These are phyloP conservation scores for Macrosoma leucophasiata DNA, from an alignment of 2,888 invertebrate species.

Conservation along the genomic window DNA sequence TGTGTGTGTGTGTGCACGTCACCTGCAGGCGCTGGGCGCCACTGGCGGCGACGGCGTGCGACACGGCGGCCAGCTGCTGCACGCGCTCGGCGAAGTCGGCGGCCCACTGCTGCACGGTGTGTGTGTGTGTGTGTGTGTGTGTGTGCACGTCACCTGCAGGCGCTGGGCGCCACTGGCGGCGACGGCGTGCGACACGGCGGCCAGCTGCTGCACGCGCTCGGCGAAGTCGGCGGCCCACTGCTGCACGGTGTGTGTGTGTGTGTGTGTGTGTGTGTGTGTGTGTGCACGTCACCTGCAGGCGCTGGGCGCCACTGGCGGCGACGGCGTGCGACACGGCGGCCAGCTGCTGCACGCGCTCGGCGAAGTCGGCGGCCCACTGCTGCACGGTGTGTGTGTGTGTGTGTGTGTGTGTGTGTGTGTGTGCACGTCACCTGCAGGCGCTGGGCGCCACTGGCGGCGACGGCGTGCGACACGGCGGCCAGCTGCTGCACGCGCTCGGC, in stretches of 20 bases:
- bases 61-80: constrained; percentile 88
- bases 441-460: constrained; percentile 90
- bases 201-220: constrained; percentile 93
- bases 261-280: too few species aligned
- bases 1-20: too few species aligned
- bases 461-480: constrained; percentile 82
- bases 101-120: constrained; percentile 97
- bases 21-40: constrained; percentile 95
- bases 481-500: constrained; percentile 95
- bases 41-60: constrained; percentile 85
- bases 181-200: constrained; percentile 83
- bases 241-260: constrained; percentile 93
- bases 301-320: constrained; percentile 89
- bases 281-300: constrained; percentile 96
- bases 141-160: too few species aligned
- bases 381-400: too few species aligned
- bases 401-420: too few species aligned
- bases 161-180: constrained; percentile 92
- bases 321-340: constrained; percentile 85
- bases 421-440: constrained; percentile 96
- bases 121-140: too few species aligned
- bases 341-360: constrained; percentile 93
- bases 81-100: constrained; percentile 97
- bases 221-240: constrained; percentile 99
- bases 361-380: constrained; percentile 99